These are phyloP conservation scores for Psilanteris sp. DNA, from an alignment of 1,140 invertebrate species.

Conservation along the genomic window DNA sequence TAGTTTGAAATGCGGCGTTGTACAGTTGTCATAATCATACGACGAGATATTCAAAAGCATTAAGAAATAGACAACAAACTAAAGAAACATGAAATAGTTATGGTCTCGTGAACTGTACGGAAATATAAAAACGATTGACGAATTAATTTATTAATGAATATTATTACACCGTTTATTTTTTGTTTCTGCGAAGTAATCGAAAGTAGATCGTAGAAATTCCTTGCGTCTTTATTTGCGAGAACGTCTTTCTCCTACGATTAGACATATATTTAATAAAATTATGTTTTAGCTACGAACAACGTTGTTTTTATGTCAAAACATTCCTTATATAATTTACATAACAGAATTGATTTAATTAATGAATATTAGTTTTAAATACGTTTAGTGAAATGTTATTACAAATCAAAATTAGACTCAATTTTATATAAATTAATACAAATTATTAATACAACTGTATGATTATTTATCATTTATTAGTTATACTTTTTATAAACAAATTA, in stretches of 20 bases:
- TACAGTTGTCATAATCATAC: no score
- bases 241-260: slow-evolving; percentile 55
- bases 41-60: not conserved
- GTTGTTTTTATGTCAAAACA: not conserved
- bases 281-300: slow-evolving; percentile 55
- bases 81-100: not conserved
- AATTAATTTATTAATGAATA: slow-evolving; percentile 42
- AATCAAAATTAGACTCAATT: no score
- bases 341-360: no score
- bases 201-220: slow-evolving; percentile 39
- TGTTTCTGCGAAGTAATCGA: slow-evolving; percentile 47
- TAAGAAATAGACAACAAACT: not conserved
- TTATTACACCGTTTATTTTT: slow-evolving; percentile 34
- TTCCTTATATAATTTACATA: no score
- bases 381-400: no score
- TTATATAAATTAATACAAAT: no score
- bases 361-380: no score
- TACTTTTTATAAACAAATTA: no score
- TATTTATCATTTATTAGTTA: no score
- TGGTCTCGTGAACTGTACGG: slow-evolving; percentile 5
- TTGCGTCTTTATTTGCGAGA: slow-evolving; percentile 56
- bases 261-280: slow-evolving; percentile 63
- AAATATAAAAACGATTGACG: not conserved
- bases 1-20: no score
- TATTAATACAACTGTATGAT: no score